Evolutionary conservation across 2,113 vertebrate genomes (phyloP), one percentile per base, ranked within the genome.

Genomic region (Antigone vipio): DNA sequence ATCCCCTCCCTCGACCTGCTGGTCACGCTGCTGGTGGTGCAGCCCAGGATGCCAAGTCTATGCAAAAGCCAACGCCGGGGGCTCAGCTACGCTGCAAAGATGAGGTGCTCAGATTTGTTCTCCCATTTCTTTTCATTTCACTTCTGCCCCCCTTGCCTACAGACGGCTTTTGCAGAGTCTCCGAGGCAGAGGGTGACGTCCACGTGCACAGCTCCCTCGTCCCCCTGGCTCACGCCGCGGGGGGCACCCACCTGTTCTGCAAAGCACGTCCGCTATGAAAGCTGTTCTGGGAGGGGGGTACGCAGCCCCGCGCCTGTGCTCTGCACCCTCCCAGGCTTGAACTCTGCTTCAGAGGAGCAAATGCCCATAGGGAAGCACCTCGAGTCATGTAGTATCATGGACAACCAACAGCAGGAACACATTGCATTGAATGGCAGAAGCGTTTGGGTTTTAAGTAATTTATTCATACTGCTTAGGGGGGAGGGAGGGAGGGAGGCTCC

Each of bases 401-500:
- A 18, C 13, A 29, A 45, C 18, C 6, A 82, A 18, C 27, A 38
- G 13, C 11, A 34, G 9, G 35, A 53, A 45, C 23, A 40, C 44
- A 1, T 20, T 53, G 9, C 15, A 4, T 5, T 35, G 27, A n/a
- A 38, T 5, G 22, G 22, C 42, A 58, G 49, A 15, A 62, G 16
- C 15, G 40, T 64, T 45, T 5, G 38, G 38, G 13, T 3, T 88
- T 68, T 38, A 35, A 6, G 6, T 17, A 38, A 49, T 13, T 56
- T 35, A 35, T 60, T 42, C 9, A 5, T 29, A 8, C 18, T 38
- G 6, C 11, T 60, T 44, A 4, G 4, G 0, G 3, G 9, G 10
- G 3, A 9, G 10, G 4, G 2, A 9, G 10, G 4, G 2, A 3
- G 2, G 6, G 45, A n/a, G 11, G 16, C 6, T 60, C 24, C 58